Evolutionary conservation across 2,797 vertebrate genomes (phyloP), one percentile per base, ranked within the genome.

Genomic region (Kryptolebias ocellatus): DNA sequence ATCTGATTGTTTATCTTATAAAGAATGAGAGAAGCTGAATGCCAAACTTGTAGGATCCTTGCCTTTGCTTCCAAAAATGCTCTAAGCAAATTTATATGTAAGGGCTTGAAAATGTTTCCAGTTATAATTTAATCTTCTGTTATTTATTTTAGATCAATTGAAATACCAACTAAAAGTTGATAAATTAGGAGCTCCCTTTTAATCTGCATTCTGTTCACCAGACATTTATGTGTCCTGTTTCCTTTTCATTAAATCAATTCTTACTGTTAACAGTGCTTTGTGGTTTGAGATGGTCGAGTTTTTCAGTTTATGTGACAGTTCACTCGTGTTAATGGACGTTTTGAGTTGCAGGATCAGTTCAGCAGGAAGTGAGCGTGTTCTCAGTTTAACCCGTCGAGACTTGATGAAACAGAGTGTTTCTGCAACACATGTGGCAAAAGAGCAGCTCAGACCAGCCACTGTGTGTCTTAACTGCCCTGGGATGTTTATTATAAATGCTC

Each of bases 401-500:
- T 17, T 46, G 44, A 17, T 15, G 44, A 34, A 34, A 34, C 15
- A 2, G 44, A 16, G 44, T 16, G 44, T 5, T 17, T 46, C 7
- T 49, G 46, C n/a, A 49, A 42, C 46, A 5, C 11, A n/a, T 46
- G 16, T 46, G 16, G 4, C 20, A 42, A 46, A n/a, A 46, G 0
- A 6, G 45, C 46, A 49, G 46, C 46, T 49, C 15, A 17, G 4
- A 5, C 2, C 15, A 4, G 4, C 16, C 44, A 1, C 46, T n/a
- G 46, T 6, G 6, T 3, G 8, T n/a, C 17, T 17, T 5, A 17
- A n/a, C 6, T 8, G 6, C 56, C 73, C 64, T 68, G 52, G 10
- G 62, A 39, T 24, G 20, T 24, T 34, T 67, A 63, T 66, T 37
- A 44, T 12, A 31, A 50, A 56, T 54, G 53, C 62, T 70, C 14